Base-by-base conservation (phyloP, 1,140 invertebrate genomes). In the Aphelinus certus region DNA sequence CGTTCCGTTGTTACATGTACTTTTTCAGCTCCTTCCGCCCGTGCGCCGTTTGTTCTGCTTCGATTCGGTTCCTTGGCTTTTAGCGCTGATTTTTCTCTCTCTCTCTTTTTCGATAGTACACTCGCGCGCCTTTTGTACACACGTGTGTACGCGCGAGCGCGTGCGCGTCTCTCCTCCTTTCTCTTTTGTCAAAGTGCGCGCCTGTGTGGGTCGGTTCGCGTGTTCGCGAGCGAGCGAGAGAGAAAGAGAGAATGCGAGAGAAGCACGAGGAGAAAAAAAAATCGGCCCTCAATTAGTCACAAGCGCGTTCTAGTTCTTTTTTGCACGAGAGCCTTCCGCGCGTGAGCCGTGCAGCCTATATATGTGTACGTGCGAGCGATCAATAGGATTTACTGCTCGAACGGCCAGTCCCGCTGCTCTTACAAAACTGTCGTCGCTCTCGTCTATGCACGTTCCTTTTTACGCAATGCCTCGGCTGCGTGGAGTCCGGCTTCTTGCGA, bases 371-470 rank as follows among this genome's bases (percentile, higher is more conserved):
- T 6, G 42, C 46, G 56, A 55, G 46, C 74, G 76, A 80, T 80
- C 79, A 69, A 80, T 80, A 78, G 76, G 68, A 80, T 78, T 80
- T 78, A 77, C 72, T 74, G 71, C 67, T 69, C 70, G 72, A 47
- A 57, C 45, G 49, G 55, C 60, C 48, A 42, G n/a, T 45, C 67
- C n/a, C 26, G 26, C 26, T 53, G 68, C 69, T 46, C 7, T 64
- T 26, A 26, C 26, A 26, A 26, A 26, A 26, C 26, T 26, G 26
- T 26, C 26, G 26, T 26, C 26, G 26, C 26, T 26, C 26, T 26
- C 26, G 26, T 26, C 26, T 26, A 26, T 26, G 26, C 46, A 46
- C 2, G 43, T 46, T 63, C 61, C 46, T 63, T 48, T 63, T 63
- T 63, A 63, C 61, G 61, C 61, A 63, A 63, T 26, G 26, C 26